Evolutionary conservation across 2,113 vertebrate species (phyloP), one percentile per base, ranked within the genome.

Genomic region (human (Homo sapiens)): DNA sequence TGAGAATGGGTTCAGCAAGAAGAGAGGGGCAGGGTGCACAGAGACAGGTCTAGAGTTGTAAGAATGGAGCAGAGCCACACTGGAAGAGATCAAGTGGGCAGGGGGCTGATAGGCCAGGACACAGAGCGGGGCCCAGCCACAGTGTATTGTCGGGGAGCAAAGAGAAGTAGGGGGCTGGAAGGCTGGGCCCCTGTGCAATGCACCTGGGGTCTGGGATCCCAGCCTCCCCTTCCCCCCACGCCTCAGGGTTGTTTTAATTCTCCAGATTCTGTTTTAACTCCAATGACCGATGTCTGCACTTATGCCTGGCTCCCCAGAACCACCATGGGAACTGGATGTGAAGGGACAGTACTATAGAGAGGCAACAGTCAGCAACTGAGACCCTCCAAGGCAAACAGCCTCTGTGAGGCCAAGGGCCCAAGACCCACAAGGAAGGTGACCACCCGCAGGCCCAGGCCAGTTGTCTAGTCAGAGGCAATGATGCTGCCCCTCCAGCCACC

Each of bases 241-340:
- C 73, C 68, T 75, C n/a, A n/a, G 66, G 66, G 55, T 55, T n/a
- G 35, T 81, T 86, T 96, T 45, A 73, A 83, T 90, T 91, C 50
- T 92, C 81, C 38, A 13, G 12, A 76, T 64, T 90, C 76, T 76
- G 92, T 87, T 61, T 83, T 91, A 80, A 32, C 64, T 81, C 57
- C 40, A 89, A 89, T 55, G 95, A 55, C 30, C 14, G 23, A 91
- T 73, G 40, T 57, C 82, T 89, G 12, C 43, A 50, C 70, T 80
- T 61, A 88, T 45, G 40, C 78, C 43, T 11, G n/a, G 25, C 64
- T 93, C 96, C 93, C 92, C 79, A 81, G 95, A 89, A 87, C 86
- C 87, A 83, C 20, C 14, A 14, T 7, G 70, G 61, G 83, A 92
- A 84, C 72, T 22, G 7, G 57, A 78, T 38, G 57, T 55, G 66